phyloP scores from a whole-genome alignment of 2,797 vertebrate genomes.

The Amphiprion clarkii region DNA sequence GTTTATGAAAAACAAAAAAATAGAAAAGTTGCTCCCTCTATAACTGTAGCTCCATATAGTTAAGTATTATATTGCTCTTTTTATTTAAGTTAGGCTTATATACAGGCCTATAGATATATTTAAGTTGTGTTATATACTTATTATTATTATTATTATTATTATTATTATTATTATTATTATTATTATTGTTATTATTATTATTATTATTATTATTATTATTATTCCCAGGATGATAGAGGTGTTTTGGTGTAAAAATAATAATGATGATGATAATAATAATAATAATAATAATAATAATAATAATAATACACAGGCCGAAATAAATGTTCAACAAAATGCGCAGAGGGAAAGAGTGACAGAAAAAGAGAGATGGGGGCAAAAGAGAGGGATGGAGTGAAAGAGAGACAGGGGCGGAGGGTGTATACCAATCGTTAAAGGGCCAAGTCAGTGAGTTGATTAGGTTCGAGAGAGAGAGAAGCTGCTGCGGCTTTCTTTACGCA shows the following conservation, averaged over 20 bases:
- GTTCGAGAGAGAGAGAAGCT: conserved; percentile 86
- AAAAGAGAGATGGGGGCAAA: not conserved
- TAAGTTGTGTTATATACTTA: not conserved
- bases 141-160: conserved; percentile 16
- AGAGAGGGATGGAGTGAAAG: conserved; percentile 24
- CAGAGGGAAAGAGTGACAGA: conserved; percentile 9
- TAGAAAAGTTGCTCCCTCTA: no score
- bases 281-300: no score
- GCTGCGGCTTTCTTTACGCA: conserved; percentile 84
- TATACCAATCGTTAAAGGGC: conserved; percentile 80
- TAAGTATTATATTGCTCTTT: no score
- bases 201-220: not conserved
- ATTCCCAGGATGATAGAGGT: not conserved
- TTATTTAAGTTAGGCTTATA: no score
- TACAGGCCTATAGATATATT: no score
- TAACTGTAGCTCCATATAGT: no score
- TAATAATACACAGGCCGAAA: not conserved
- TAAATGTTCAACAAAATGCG: conserved; percentile 43
- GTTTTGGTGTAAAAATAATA: not conserved
- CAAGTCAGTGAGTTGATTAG: conserved; percentile 90
- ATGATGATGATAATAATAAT: no score
- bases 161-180: not conserved
- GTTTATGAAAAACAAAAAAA: not conserved
- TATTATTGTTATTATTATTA: conserved; percentile 17
- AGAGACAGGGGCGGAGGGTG: conserved; percentile 39